Conservation (phyloP, 2,888 invertebrate genomes). For the Cryptus viduatorius region DNA sequence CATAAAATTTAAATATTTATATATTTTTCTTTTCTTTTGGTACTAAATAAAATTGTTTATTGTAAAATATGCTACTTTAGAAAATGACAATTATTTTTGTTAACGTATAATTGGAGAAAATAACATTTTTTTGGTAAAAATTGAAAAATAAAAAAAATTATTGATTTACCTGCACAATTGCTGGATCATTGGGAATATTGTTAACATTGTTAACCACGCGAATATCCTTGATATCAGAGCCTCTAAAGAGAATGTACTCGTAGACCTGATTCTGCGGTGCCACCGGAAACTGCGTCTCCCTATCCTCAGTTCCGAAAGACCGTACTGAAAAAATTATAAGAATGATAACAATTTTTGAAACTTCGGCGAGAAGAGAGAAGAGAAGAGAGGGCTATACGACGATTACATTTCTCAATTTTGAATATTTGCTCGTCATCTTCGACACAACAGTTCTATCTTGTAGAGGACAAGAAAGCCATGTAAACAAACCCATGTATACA, state of each 20-base stretch:
- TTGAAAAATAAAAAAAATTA: slow-evolving; percentile 44
- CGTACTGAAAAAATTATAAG: slow-evolving; percentile 90
- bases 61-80: neutral
- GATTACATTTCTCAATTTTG: slow-evolving; percentile 10
- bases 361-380: neutral
- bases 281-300: slow-evolving; percentile 97
- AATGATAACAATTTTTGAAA: neutral
- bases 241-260: slow-evolving; percentile 99
- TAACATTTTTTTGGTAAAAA: neutral
- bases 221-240: slow-evolving; percentile 99
- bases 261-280: slow-evolving; percentile 99
- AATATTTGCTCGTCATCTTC: neutral
- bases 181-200: slow-evolving; percentile 97
- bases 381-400: neutral
- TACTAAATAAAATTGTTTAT: neutral
- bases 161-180: slow-evolving; percentile 93
- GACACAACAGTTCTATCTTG: neutral
- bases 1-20: neutral
- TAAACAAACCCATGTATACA: slow-evolving; percentile 42
- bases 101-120: neutral
- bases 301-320: slow-evolving; percentile 99
- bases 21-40: no score
- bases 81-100: neutral
- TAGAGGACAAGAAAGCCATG: slow-evolving; percentile 42
- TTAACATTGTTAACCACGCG: slow-evolving; percentile 96